Evolutionary conservation across 1,140 invertebrate species (phyloP).

Genomic region (Penaeus vannamei): DNA sequence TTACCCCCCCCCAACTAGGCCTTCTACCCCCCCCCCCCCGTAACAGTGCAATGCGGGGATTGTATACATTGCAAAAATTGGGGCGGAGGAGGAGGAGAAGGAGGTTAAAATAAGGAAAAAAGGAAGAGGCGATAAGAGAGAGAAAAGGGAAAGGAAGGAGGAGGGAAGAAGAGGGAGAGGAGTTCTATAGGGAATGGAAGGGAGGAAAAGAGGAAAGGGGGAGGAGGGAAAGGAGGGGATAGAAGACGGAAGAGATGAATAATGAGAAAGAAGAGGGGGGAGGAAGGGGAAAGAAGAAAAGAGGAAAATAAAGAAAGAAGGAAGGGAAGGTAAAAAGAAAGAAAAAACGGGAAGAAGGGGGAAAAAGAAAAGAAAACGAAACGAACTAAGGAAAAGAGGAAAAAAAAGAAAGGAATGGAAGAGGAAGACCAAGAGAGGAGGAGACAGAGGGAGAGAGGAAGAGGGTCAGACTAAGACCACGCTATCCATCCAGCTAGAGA

Average conservation of each 20-base stretch:
- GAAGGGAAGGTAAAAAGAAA: background rate
- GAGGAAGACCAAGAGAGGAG: background rate
- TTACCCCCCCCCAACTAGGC: too few relatives aligned
- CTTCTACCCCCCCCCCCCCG: too few relatives aligned
- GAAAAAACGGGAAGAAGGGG: background rate
- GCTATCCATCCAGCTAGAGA: too few relatives aligned
- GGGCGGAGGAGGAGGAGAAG: background rate
- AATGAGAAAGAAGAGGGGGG: background rate
- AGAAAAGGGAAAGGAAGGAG: background rate
- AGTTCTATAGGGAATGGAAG: background rate
- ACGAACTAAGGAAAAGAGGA: background rate
- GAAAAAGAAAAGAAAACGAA: background rate
- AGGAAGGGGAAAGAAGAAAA: conserved; percentile 5
- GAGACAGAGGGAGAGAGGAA: background rate
- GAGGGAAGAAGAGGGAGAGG: background rate
- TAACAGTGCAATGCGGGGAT: too few relatives aligned
- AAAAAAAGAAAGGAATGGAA: background rate
- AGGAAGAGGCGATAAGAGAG: background rate
- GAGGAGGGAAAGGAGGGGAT: background rate
- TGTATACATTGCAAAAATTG: too few relatives aligned
- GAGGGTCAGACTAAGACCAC: background rate
- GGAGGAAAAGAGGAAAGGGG: background rate
- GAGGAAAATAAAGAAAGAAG: background rate
- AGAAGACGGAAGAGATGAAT: too few relatives aligned
- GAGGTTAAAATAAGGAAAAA: background rate